These are phyloP conservation scores for Bucorvus abyssinicus DNA, from an alignment of 2,797 vertebrate species.

Conservation along the genomic window DNA sequence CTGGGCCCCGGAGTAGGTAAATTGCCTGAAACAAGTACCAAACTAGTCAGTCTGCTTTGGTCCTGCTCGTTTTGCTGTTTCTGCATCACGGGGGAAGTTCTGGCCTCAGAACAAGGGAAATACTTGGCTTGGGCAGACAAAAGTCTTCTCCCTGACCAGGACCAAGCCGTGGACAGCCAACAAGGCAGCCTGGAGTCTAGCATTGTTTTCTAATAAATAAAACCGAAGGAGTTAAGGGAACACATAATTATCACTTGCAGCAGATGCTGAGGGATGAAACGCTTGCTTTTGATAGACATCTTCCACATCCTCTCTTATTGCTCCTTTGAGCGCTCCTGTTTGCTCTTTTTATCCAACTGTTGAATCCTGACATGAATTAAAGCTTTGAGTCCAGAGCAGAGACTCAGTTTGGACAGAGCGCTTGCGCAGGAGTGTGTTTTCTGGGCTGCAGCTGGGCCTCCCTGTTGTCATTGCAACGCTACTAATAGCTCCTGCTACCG, in stretches of 20 bases:
- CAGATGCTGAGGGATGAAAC: background rate
- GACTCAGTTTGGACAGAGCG: background rate
- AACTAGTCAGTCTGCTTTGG: background rate
- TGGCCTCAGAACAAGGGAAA: background rate
- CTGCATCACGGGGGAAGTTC: background rate
- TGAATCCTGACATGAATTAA: background rate
- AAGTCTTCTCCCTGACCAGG: background rate
- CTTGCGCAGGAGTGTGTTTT: background rate
- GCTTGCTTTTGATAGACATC: background rate
- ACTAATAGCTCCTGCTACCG: rapidly evolving
- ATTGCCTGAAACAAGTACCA: background rate
- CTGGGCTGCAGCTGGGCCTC: background rate
- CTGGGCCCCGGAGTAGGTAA: background rate
- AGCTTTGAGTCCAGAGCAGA: background rate
- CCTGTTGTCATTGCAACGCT: background rate
- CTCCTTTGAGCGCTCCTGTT: background rate
- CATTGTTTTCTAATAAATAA: constrained; percentile 16
- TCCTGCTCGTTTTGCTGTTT: background rate
- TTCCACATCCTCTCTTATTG: background rate
- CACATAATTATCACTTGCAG: background rate
- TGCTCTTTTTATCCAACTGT: background rate
- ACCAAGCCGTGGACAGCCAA: background rate
- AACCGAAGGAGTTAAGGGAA: background rate
- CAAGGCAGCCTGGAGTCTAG: background rate
- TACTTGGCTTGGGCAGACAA: background rate